A percentile compares a stretch with the other conserved stretches of the same genome.
Conservation (phyloP, 2,797 vertebrate species). For the Chrosomus eos region DNA sequence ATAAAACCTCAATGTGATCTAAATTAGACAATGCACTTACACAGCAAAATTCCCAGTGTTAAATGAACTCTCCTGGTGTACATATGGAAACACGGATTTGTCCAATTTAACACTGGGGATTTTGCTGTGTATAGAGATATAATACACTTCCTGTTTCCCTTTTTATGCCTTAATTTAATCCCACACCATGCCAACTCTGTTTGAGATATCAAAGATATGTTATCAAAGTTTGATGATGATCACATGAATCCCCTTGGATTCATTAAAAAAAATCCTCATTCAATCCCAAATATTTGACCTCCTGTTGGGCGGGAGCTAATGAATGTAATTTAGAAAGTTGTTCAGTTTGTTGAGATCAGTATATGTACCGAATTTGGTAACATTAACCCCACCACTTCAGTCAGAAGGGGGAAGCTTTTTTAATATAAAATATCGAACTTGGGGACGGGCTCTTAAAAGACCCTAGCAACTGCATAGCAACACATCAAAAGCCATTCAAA, state of each 20-base stretch:
- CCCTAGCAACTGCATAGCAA: neutral
- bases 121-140: no score
- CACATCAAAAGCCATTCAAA: neutral
- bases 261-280: neutral
- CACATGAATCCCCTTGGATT: neutral
- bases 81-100: no score
- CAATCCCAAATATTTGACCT: neutral
- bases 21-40: neutral
- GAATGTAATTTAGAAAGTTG: neutral
- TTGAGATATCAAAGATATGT: neutral
- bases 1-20: neutral
- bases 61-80: no score
- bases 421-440: neutral
- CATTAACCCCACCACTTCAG: neutral
- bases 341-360: neutral
- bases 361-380: neutral
- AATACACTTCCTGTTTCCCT: neutral
- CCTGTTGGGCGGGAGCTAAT: neutral
- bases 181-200: neutral
- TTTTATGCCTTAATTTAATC: neutral
- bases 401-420: neutral
- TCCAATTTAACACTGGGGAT: no score
- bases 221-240: neutral
- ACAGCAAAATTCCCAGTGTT: no score
- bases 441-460: neutral